Base-by-base conservation (phyloP, 2,113 vertebrate species). In the Sphaerodactylus townsendi region DNA sequence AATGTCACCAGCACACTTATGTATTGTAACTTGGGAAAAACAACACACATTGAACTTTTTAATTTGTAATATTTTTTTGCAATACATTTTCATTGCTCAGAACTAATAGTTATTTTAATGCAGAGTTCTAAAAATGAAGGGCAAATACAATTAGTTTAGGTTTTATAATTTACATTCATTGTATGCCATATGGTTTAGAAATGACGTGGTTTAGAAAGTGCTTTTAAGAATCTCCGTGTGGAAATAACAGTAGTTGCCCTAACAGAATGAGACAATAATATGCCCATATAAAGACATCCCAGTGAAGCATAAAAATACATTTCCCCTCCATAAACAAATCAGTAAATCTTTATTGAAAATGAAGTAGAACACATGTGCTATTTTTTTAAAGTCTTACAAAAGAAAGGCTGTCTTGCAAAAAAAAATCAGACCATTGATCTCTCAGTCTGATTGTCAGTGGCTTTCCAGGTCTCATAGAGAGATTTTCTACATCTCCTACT, bases 1-100 rank as follows among this genome's bases (percentile, higher is more conserved):
- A 71, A 59, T 37, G 56, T 23, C 62, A 25, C 89, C 74, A 87
- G 89, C 86, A 85, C 73, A 19, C 39, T 79, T 82, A 7, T 84
- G 50, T 33, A 73, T 1, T 25, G 1, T 37, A 53, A 35, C 9
- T 53, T 17, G 33, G 50, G 3, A 53, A 35, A n/a, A 75, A 79
- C 8, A 6, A 62, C 59, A 25, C 3, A 33, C 3, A 69, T 53
- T 68, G 19, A n/a, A 79, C n/a, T 23, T 69, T 69, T 53, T 5
- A 50, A 53, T 80, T 50, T 69, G 37, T 69, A 37, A 19, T n/a
- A 50, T 3, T 53, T 44, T 2, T 69, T 23, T 70, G 46, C 79
- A 56, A 37, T 56, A 10, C 50, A 30, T 56, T 39, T 19, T 25
- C 56, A 28, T 3, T 56, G 5, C 30, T 37, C 8, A n/a, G 62